Conservation (phyloP, 2,113 vertebrate species). For the Misgurnus mizolepis region DNA sequence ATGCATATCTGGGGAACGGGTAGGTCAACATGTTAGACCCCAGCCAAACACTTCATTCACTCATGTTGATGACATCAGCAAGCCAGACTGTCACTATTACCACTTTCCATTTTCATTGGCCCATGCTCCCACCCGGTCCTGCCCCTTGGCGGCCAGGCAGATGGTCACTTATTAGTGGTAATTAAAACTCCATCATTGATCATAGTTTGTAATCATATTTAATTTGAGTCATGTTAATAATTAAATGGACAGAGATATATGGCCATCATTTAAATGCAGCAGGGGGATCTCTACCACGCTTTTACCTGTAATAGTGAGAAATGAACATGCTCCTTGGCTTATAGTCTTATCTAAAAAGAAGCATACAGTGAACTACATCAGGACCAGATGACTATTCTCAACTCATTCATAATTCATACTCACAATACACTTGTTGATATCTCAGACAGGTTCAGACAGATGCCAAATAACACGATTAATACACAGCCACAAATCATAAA, state of each 20-base stretch:
- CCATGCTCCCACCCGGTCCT: slow-evolving; percentile 60
- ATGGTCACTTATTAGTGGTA: slow-evolving; percentile 84
- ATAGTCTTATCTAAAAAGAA: neutral
- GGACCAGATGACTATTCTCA: neutral
- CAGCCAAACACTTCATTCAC: neutral
- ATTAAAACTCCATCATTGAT: slow-evolving; percentile 82
- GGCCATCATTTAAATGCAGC: slow-evolving; percentile 62
- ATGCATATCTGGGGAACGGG: neutral
- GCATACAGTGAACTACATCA: neutral
- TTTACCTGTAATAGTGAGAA: slow-evolving; percentile 43
- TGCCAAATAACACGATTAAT: slow-evolving; percentile 66
- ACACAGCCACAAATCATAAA: slow-evolving; percentile 55
- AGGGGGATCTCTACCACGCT: slow-evolving; percentile 39
- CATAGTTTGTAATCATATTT: slow-evolving; percentile 76
- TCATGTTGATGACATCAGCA: slow-evolving; percentile 12
- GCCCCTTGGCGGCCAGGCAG: slow-evolving; percentile 74
- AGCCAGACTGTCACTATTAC: slow-evolving; percentile 46
- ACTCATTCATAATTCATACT: slow-evolving; percentile 60
- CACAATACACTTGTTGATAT: slow-evolving; percentile 8
- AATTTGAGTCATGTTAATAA: slow-evolving; percentile 77
- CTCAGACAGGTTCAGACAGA: slow-evolving; percentile 48
- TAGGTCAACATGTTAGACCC: neutral
- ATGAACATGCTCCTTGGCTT: slow-evolving; percentile 1
- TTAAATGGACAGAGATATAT: slow-evolving; percentile 66
- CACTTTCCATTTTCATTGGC: slow-evolving; percentile 67